Percentiles rank a stretch among this genome's conserved stretches.
Conservation (phyloP, 2,797 vertebrate species). For the Pangasius sanitwongsei region DNA sequence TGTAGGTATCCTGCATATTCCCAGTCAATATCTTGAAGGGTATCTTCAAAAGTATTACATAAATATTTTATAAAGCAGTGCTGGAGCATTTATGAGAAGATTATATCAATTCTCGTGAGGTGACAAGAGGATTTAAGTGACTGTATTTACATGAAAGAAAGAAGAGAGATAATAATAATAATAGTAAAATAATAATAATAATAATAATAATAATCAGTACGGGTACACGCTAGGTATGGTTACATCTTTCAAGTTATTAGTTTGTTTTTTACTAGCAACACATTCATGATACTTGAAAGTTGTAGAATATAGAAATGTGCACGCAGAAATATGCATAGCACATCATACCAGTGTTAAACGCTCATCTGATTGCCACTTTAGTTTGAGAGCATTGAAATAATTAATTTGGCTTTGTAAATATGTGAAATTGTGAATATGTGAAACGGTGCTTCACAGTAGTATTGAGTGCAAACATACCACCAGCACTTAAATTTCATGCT, state of each 20-base stretch:
- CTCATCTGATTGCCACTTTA: too few species aligned
- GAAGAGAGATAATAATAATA: neutral
- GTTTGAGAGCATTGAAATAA: neutral
- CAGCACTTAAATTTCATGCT: neutral
- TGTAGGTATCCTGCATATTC: neutral
- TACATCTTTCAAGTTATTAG: neutral
- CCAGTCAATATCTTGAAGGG: neutral
- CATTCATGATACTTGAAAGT: neutral
- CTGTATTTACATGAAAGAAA: neutral
- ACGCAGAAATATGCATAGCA: neutral
- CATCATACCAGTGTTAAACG: neutral
- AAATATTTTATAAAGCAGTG: neutral
- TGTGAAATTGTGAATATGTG: neutral
- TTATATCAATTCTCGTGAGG: neutral
- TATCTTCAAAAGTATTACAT: neutral
- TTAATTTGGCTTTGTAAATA: constrained; percentile 1
- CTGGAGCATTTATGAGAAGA: neutral
- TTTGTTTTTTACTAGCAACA: neutral
- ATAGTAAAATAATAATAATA: neutral
- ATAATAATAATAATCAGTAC: neutral
- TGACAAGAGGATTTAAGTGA: neutral
- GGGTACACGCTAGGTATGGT: neutral
- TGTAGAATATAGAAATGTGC: neutral
- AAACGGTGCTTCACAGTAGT: neutral
- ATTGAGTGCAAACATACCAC: neutral